These are phyloP conservation scores for Carcina quercana DNA, from an alignment of 2,888 invertebrate species.

Conservation along the genomic window DNA sequence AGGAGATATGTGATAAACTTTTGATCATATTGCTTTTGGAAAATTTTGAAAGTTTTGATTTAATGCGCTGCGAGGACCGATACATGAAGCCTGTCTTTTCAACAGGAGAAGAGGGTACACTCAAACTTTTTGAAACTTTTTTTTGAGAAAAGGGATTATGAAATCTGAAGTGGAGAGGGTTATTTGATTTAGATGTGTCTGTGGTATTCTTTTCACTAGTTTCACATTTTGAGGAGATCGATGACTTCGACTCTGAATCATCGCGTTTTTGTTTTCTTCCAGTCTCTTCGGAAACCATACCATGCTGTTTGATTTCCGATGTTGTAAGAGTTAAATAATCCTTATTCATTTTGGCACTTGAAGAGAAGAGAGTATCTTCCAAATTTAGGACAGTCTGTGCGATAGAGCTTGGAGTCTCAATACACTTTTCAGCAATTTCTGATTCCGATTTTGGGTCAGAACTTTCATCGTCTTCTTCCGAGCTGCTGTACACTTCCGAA, in stretches of 20 bases:
- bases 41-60: constrained; percentile 51
- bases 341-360: too few species aligned
- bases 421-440: constrained; percentile 43
- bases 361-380: constrained; percentile 27
- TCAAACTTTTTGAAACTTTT: constrained; percentile 52
- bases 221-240: too few species aligned
- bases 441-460: constrained; percentile 63
- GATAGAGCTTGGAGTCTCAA: constrained; percentile 75
- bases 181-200: constrained; percentile 37
- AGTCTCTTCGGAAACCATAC: too few species aligned
- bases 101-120: constrained; percentile 61
- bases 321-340: too few species aligned
- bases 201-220: not conserved
- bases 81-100: constrained; percentile 58
- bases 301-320: too few species aligned
- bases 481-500: constrained; percentile 56
- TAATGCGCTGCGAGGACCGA: constrained; percentile 59
- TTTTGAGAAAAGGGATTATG: constrained; percentile 59
- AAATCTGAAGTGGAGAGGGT: constrained; percentile 44
- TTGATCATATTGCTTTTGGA: constrained; percentile 64
- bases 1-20: constrained; percentile 61
- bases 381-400: constrained; percentile 69
- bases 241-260: too few species aligned
- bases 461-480: constrained; percentile 64
- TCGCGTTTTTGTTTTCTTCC: too few species aligned